Evolutionary conservation across 2,113 vertebrate species (phyloP), one percentile per base, ranked within the genome.

Genomic region (Calidris pygmaea): DNA sequence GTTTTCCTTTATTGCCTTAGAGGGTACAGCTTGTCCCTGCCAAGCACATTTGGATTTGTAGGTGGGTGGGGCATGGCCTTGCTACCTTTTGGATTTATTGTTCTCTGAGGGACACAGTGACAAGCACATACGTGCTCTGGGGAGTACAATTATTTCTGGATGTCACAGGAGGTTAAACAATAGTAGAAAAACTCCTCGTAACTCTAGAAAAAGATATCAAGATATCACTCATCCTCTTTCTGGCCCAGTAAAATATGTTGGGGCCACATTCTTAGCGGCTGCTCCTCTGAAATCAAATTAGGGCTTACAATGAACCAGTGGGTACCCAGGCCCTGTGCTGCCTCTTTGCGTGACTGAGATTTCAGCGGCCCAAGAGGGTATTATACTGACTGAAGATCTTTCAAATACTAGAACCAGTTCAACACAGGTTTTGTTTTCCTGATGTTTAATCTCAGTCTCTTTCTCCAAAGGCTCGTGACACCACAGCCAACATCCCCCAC

Each of bases 1-100:
- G 19, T 93, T 86, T 95, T 75, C 47, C 65, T 89, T 89, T 65
- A 78, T 29, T 92, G 47, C 32, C 35, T 88, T 66, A 18, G 32
- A 94, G 32, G 26, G 90, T 85, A 79, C 78, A 88, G 70, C 71
- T 52, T 45, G 60, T 94, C 43, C 90, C 79, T 50, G 53, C 39
- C 34, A 18, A 3, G 4, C 21, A 77, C 30, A 87, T 58, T 83
- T 50, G 53, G 12, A 70, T 90, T 73, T 55, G 17, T 19, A 78
- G 56, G 19, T 78, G 90, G 93, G 85, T 93, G 93, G 65, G 56
- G 90, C 18, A 7, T 23, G 12, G 67, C 59, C 30, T 58, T 58
- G 18, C 48, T 77, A 63, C 48, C 47, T 68, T 52, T 71, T 34
- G 43, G 32, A 79, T 74, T 60, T 29, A 90, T 78, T 96, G 85